Conservation (phyloP, 2,797 vertebrate species). For the Acanthurus lineatus region DNA sequence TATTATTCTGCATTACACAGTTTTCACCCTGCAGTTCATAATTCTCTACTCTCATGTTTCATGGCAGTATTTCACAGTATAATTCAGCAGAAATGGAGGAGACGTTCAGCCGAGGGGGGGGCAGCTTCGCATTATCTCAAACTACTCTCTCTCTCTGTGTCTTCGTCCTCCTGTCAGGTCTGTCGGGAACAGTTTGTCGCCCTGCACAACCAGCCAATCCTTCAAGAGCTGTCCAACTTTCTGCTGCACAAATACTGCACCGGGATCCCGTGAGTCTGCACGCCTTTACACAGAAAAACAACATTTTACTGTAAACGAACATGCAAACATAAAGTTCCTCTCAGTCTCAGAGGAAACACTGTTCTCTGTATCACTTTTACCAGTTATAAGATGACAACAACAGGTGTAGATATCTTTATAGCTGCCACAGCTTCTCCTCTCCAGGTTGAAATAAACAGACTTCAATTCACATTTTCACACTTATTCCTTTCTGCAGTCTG, state of each 20-base stretch:
- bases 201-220: constrained; percentile 94
- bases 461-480: background rate
- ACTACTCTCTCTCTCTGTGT: constrained; percentile 21
- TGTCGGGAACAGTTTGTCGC: constrained; percentile 96
- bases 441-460: background rate
- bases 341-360: background rate
- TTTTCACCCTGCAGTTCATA: too few species aligned
- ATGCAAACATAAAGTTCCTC: background rate
- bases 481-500: background rate
- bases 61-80: background rate
- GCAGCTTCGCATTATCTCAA: constrained; percentile 10
- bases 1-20: too few species aligned
- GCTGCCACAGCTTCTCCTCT: background rate
- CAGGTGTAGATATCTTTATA: rapidly evolving
- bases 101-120: background rate
- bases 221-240: constrained; percentile 91
- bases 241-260: constrained; percentile 89
- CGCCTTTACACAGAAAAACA: background rate
- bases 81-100: background rate
- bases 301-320: background rate
- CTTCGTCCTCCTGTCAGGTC: constrained; percentile 82
- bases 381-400: background rate
- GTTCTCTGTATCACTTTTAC: background rate
- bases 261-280: constrained; percentile 70
- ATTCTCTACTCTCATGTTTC: background rate